These are phyloP conservation scores for Acromyrmex echinatior DNA, from an alignment of 1,140 invertebrate species.

Conservation along the genomic window DNA sequence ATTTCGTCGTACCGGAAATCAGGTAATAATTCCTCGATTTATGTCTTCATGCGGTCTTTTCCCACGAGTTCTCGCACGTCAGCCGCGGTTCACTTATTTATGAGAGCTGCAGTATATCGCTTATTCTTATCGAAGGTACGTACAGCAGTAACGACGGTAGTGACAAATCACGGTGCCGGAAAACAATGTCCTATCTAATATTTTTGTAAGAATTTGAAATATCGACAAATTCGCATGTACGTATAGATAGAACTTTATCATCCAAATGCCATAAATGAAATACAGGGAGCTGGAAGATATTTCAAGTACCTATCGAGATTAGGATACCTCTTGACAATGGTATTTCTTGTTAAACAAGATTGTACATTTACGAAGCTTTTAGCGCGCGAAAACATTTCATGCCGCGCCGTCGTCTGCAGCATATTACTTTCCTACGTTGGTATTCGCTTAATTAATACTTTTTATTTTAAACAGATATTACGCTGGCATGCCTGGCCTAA, in stretches of 20 bases:
- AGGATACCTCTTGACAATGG: background rate
- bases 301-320: background rate
- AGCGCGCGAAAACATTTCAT: background rate
- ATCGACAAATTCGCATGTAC: constrained; percentile 7
- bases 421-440: constrained; percentile 10
- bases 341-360: background rate
- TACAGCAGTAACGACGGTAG: background rate
- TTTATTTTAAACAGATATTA: constrained; percentile 52
- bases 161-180: constrained; percentile 15
- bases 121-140: constrained; percentile 33
- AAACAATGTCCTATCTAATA: constrained; percentile 28
- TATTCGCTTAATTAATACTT: constrained; percentile 44
- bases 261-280: background rate
- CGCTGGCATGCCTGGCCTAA: constrained; percentile 1
- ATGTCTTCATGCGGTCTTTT: constrained; percentile 41
- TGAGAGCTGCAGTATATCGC: constrained; percentile 33
- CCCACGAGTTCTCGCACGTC: constrained; percentile 28
- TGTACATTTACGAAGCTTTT: background rate
- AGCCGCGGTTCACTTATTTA: constrained; percentile 43
- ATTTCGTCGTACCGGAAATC: constrained; percentile 51
- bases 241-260: background rate
- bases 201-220: constrained; percentile 1
- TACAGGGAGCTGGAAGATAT: background rate
- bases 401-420: background rate
- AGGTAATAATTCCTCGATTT: constrained; percentile 56